These are phyloP conservation scores for Vidua chalybeata DNA, from an alignment of 2,113 vertebrate species.

Conservation along the genomic window DNA sequence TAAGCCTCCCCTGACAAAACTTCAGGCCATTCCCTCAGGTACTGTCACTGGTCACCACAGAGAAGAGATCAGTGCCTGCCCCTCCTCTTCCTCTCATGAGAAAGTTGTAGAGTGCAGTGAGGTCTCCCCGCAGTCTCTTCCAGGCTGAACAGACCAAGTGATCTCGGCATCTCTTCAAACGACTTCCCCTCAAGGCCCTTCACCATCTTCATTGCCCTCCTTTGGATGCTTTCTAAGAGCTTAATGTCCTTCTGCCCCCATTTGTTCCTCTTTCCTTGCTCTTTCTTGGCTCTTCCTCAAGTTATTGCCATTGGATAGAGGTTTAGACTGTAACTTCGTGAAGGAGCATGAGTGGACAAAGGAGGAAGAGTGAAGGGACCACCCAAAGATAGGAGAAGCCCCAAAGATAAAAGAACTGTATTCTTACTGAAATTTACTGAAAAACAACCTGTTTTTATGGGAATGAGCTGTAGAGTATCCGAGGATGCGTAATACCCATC, in stretches of 20 bases:
- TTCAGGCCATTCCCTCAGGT: neutral
- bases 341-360: neutral
- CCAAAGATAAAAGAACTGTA: neutral
- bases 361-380: neutral
- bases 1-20: neutral
- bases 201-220: neutral
- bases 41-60: neutral
- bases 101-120: neutral
- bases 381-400: neutral
- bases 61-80: neutral
- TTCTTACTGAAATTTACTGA: neutral
- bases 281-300: neutral
- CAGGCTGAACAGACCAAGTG: neutral
- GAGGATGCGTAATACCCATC: accelerated
- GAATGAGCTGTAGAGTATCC: accelerated
- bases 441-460: neutral
- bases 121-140: neutral
- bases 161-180: neutral
- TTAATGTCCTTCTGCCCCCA: neutral
- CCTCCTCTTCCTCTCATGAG: neutral
- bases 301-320: neutral
- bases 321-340: neutral
- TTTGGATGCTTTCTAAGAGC: neutral
- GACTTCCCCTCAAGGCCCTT: neutral
- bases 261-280: neutral